Evolutionary conservation across 1,140 invertebrate genomes (phyloP), one percentile per base, ranked within the genome.

Genomic region (Mamestra configurata): DNA sequence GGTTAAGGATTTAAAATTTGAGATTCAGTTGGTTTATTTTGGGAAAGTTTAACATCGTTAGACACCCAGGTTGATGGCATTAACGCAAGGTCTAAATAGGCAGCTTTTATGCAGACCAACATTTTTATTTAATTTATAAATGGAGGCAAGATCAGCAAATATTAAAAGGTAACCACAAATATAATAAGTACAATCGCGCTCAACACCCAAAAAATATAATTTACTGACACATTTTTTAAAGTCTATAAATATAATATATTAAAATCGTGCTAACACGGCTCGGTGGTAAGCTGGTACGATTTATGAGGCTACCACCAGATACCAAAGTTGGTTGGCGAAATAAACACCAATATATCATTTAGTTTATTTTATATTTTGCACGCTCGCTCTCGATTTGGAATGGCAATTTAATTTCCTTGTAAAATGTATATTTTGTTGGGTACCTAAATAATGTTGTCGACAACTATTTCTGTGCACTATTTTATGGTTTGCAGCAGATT

Each of bases 301-400:
- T 71, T 71, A 71, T 53, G 68, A 71, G 68, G 22, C 15, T 53
- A 46, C 13, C 46, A 70, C 1, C 49, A 71, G 46, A 53, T 53
- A 71, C 68, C 68, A 71, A 71, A 71, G 46, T 71, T 71, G 68
- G 24, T 71, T 35, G 4, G 43, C 46, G 46, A 71, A 71, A 71
- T 71, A 71, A 71, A 71, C 68, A 71, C 20, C 18, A 15, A 53
- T 71, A 71, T 71, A 71, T 71, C 68, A 71, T 71, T 71, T 51
- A 71, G 68, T 71, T 71, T 71, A 71, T 71, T 71, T 71, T 53
- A 51, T 71, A 71, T 71, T 51, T 71, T 22, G 22, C 49, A 4
- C 40, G 4, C 49, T 10, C 46, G 22, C 40, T 46, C 37, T 18
- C 68, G 46, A 71, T 71, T 53, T 49, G 68, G 35, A 70, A 70